These are phyloP conservation scores for Scelioninae gen. 2 DNA, from an alignment of 2,888 invertebrate species.

Conservation along the genomic window DNA sequence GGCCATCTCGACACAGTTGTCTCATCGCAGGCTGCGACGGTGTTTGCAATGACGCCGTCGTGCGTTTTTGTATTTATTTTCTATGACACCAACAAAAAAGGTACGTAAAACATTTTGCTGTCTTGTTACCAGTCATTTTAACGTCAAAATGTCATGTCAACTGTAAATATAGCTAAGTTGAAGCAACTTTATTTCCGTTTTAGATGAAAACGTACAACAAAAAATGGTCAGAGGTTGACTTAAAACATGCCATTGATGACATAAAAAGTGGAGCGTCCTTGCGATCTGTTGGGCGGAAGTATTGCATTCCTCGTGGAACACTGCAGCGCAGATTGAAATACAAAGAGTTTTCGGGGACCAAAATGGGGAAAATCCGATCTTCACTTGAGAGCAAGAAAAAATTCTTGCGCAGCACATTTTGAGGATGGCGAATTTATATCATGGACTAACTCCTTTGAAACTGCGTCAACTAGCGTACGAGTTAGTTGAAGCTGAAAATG, in stretches of 20 bases:
- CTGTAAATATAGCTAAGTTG: no score
- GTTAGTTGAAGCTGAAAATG: constrained; percentile 57
- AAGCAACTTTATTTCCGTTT: no score
- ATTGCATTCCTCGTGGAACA: constrained; percentile 58
- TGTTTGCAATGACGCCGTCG: no score
- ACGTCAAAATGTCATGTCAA: no score
- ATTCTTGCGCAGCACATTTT: constrained; percentile 58
- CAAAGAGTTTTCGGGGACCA: constrained; percentile 16
- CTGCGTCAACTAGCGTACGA: constrained; percentile 62
- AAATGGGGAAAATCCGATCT: constrained; percentile 56
- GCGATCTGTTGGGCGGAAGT: no score
- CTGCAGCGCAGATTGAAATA: constrained; percentile 58
- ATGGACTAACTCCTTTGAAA: constrained; percentile 61
- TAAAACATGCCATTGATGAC: constrained; percentile 4
- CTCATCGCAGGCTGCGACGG: no score
- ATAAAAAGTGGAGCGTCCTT: no score
- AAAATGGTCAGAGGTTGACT: background rate
- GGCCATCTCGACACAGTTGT: no score
- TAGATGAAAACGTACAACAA: background rate
- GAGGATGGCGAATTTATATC: constrained; percentile 60
- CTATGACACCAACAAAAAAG: no score
- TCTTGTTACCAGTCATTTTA: no score
- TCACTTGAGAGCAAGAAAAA: constrained; percentile 62
- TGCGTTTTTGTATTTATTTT: no score
- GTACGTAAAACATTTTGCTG: no score